Conservation (phyloP, 1,140 invertebrate species). For the Leptonema lineaticorne region DNA sequence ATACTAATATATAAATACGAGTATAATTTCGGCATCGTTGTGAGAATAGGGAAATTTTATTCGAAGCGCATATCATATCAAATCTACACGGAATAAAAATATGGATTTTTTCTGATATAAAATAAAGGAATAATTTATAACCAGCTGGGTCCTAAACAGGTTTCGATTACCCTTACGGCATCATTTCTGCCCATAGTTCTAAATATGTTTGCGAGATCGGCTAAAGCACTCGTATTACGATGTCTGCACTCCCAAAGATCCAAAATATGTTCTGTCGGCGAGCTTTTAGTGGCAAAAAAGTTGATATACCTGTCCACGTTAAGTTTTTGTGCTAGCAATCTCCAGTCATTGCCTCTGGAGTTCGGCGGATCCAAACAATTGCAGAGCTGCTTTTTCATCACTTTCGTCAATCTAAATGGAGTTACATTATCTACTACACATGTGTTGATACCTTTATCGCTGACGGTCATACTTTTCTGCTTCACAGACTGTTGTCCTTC, state of each 20-base stretch:
- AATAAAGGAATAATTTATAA: no score
- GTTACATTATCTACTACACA: slow-evolving; percentile 55
- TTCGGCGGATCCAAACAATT: slow-evolving; percentile 88
- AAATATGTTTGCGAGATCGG: slow-evolving; percentile 86
- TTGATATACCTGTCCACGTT: slow-evolving; percentile 94
- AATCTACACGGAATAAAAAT: no score
- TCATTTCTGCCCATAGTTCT: slow-evolving; percentile 90
- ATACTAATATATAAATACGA: no score
- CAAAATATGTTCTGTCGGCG: slow-evolving; percentile 94
- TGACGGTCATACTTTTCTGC: slow-evolving; percentile 57
- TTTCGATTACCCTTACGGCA: slow-evolving; percentile 80
- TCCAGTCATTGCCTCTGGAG: slow-evolving; percentile 90
- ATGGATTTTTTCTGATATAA: no score
- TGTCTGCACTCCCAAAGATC: slow-evolving; percentile 95
- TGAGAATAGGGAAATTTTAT: no score
- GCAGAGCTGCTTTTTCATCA: slow-evolving; percentile 82
- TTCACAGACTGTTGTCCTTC: slow-evolving; percentile 48
- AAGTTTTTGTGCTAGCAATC: slow-evolving; percentile 85
- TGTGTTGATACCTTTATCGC: slow-evolving; percentile 58
- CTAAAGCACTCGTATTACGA: slow-evolving; percentile 80
- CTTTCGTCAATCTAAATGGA: slow-evolving; percentile 75
- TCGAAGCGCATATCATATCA: no score
- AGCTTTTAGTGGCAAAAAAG: slow-evolving; percentile 93
- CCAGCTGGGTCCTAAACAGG: slow-evolving; percentile 78
- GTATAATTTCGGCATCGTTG: no score